Percentiles rank a stretch among this genome's conserved stretches.
Conservation (phyloP, 2,888 invertebrate species). For the Iphiclides podalirius region DNA sequence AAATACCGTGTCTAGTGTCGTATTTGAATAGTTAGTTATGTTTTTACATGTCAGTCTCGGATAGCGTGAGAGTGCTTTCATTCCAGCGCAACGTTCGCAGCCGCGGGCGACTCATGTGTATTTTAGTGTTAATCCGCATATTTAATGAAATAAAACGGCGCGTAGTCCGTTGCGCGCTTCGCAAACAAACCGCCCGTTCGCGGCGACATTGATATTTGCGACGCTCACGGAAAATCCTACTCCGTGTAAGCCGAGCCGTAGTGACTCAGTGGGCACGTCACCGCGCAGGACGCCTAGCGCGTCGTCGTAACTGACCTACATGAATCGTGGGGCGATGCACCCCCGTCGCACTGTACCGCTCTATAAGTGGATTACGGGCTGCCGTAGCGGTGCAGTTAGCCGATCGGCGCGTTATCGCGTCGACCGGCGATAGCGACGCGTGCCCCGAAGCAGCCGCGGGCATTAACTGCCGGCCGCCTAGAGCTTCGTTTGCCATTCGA, state of each 20-base stretch:
- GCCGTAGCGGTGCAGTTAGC: constrained; percentile 21
- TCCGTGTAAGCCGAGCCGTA: constrained; percentile 30
- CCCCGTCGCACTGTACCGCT: constrained; percentile 40
- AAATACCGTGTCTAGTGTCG: constrained; percentile 21
- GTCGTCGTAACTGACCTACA: constrained; percentile 67
- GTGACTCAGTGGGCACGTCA: constrained; percentile 25
- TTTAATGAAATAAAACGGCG: too few species aligned
- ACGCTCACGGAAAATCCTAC: constrained; percentile 23
- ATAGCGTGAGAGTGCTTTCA: too few species aligned
- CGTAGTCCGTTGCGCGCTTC: too few species aligned
- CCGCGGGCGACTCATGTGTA: too few species aligned
- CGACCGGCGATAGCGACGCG: constrained; percentile 2
- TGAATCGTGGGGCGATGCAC: constrained; percentile 56
- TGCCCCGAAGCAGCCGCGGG: neutral
- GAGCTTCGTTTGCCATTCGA: neutral
- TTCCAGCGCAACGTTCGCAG: too few species aligned
- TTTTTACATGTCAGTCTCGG: too few species aligned
- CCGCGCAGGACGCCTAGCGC: constrained; percentile 41
- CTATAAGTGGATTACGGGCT: constrained; percentile 56
- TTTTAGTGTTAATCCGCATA: too few species aligned
- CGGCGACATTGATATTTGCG: constrained; percentile 5
- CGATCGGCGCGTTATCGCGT: constrained; percentile 7
- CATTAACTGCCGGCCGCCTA: neutral
- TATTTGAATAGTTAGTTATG: constrained; percentile 2
- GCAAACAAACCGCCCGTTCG: constrained; percentile 3